Conservation (phyloP, 2,888 invertebrate genomes). For the Listrodromus nycthemerus region DNA sequence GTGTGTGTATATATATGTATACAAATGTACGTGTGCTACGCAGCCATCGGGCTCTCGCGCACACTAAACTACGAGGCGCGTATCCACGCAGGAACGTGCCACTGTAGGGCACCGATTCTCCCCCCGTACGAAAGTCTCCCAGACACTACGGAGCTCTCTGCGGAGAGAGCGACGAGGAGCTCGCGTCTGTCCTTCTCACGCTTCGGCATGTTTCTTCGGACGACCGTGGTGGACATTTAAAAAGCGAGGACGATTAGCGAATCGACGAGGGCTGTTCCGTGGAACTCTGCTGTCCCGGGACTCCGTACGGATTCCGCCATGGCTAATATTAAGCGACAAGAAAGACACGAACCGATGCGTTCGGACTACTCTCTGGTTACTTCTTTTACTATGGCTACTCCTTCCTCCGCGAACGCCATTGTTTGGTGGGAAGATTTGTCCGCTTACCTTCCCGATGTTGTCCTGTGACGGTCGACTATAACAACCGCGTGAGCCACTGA, state of each 20-base stretch:
- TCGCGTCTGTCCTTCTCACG: slow-evolving; percentile 38
- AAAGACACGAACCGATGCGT: background rate
- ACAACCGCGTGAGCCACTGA: background rate
- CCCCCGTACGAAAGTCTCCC: slow-evolving; percentile 58
- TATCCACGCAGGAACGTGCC: slow-evolving; percentile 70
- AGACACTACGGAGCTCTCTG: slow-evolving; percentile 55
- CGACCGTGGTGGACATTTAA: slow-evolving; percentile 54
- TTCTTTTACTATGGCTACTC: background rate
- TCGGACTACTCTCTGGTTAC: background rate
- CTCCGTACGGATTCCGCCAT: slow-evolving; percentile 51
- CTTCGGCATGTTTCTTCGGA: slow-evolving; percentile 14
- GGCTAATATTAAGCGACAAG: slow-evolving; percentile 31
- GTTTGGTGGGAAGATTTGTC: slow-evolving; percentile 47
- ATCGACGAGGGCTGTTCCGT: slow-evolving; percentile 56
- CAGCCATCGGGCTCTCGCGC: slow-evolving; percentile 54
- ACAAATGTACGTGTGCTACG: slow-evolving; percentile 38
- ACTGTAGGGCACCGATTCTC: slow-evolving; percentile 62
- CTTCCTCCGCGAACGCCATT: slow-evolving; percentile 40
- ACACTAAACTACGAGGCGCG: slow-evolving; percentile 62
- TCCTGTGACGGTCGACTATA: slow-evolving; percentile 34
- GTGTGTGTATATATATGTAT: slow-evolving; percentile 13
- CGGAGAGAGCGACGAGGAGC: slow-evolving; percentile 32
- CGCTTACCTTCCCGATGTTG: slow-evolving; percentile 32
- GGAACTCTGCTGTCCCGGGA: slow-evolving; percentile 36
- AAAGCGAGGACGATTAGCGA: slow-evolving; percentile 63